Percentiles rank a stretch among this genome's conserved stretches.
Evolutionary conservation across 1,140 invertebrate genomes (phyloP).

Genomic region (Gonioctena quinquepunctata): DNA sequence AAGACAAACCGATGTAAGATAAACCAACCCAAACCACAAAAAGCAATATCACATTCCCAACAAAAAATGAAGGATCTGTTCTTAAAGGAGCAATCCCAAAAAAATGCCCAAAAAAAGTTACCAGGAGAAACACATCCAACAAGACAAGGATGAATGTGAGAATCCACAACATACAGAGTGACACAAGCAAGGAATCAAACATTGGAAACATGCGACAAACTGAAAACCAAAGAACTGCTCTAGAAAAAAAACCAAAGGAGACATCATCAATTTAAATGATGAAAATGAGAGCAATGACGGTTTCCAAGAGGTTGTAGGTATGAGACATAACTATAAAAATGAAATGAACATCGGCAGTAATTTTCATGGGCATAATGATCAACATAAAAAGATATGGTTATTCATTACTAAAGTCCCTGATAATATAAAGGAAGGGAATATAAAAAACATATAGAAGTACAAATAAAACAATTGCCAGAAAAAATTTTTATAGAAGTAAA

Average conservation of each 20-base stretch:
- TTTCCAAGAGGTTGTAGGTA: background rate
- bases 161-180: background rate
- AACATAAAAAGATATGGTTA: too few relatives aligned
- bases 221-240: background rate
- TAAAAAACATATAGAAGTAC: background rate
- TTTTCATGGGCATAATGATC: background rate
- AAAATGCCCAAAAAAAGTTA: background rate
- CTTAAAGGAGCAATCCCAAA: too few relatives aligned
- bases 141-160: background rate
- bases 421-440: too few relatives aligned
- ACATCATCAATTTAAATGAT: background rate
- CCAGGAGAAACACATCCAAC: background rate
- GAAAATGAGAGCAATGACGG: background rate
- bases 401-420: too few relatives aligned
- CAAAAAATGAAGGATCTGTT: too few relatives aligned
- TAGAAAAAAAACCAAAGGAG: background rate
- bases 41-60: too few relatives aligned
- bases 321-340: background rate
- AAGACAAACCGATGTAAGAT: background rate
- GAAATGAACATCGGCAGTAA: background rate
- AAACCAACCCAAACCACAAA: background rate
- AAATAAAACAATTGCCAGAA: background rate
- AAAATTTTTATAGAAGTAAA: background rate
- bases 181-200: background rate
- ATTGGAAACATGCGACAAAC: background rate